These are phyloP conservation scores for Corvus moneduloides DNA, from an alignment of 2,113 vertebrate genomes.

Conservation along the genomic window DNA sequence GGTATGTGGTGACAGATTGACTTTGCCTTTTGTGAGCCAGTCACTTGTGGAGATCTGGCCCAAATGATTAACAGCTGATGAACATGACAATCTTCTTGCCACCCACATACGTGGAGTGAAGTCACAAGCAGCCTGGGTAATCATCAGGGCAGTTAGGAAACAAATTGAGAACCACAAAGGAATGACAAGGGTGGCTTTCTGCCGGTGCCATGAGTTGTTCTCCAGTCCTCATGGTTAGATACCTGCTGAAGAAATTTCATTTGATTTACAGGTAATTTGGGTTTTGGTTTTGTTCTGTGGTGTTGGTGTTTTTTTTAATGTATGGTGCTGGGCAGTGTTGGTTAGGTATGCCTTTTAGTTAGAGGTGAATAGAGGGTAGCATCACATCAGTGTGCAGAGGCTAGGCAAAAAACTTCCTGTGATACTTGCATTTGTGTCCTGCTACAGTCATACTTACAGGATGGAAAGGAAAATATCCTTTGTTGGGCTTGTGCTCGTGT, in stretches of 20 bases:
- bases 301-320: background rate
- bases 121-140: background rate
- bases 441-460: background rate
- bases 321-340: background rate
- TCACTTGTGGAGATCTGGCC: background rate
- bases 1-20: background rate
- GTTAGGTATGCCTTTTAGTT: background rate
- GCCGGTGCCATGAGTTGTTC: background rate
- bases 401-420: background rate
- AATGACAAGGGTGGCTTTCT: background rate
- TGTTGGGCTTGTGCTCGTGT: background rate
- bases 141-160: background rate
- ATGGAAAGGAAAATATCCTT: background rate
- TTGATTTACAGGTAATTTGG: background rate
- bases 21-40: background rate
- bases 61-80: background rate
- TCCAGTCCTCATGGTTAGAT: background rate
- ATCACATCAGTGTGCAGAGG: background rate
- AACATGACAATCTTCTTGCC: background rate
- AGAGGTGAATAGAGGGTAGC: background rate
- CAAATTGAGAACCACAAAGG: background rate
- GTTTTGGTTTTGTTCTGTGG: background rate
- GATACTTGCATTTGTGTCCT: background rate
- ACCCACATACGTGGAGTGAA: background rate
- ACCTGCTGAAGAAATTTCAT: background rate